A percentile compares a stretch with the other conserved stretches of the same genome.
Evolutionary conservation across 2,888 invertebrate species (phyloP).

Genomic region (Abscondita cerata): DNA sequence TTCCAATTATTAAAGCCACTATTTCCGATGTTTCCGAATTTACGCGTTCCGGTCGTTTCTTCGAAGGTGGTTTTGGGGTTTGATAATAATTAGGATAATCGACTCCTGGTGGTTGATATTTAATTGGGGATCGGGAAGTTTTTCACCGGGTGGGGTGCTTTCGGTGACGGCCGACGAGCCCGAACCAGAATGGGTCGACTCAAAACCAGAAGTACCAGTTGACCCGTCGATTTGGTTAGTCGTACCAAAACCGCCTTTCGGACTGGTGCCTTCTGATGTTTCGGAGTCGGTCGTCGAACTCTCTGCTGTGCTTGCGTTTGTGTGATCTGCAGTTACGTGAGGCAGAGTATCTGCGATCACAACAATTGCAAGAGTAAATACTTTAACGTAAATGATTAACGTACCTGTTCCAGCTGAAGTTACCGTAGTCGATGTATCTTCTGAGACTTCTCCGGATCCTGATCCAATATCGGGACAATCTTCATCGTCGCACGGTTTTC

Average conservation of each 20-base stretch:
- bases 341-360: slow-evolving; percentile 47
- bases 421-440: slow-evolving; percentile 65
- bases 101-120: slow-evolving; percentile 51
- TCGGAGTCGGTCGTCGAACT: slow-evolving; percentile 16
- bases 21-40: slow-evolving; percentile 76
- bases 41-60: slow-evolving; percentile 60
- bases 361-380: background rate
- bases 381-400: slow-evolving; percentile 45
- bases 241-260: slow-evolving; percentile 32
- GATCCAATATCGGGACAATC: slow-evolving; percentile 81
- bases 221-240: slow-evolving; percentile 15
- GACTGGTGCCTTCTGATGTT: slow-evolving; percentile 23
- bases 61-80: slow-evolving; percentile 54
- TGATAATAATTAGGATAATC: slow-evolving; percentile 52
- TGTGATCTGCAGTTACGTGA: slow-evolving; percentile 43
- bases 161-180: slow-evolving; percentile 18
- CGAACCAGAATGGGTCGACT: slow-evolving; percentile 20
- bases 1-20: slow-evolving; percentile 82
- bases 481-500: slow-evolving; percentile 78
- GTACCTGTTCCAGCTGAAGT: slow-evolving; percentile 63
- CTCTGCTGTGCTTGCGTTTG: slow-evolving; percentile 27
- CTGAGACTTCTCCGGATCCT: slow-evolving; percentile 75
- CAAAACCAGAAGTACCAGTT: slow-evolving; percentile 26
- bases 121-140: slow-evolving; percentile 40
- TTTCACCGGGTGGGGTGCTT: slow-evolving; percentile 40